A percentile compares a stretch with the other conserved stretches of the same genome.
These are phyloP conservation scores for Colostygia pectinataria DNA, from an alignment of 2,888 invertebrate species.

Conservation along the genomic window DNA sequence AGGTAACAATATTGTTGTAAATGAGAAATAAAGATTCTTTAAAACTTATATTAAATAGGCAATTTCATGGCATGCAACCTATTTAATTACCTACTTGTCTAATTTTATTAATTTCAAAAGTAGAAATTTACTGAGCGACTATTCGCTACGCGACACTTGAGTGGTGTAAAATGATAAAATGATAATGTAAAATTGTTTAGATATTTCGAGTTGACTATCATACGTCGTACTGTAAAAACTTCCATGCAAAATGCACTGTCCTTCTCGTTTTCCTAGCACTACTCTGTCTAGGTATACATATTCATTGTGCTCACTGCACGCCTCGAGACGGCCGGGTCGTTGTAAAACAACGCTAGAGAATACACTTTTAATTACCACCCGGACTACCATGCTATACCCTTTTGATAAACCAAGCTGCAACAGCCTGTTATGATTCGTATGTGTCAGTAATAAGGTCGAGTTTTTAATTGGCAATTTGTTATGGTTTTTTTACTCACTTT, in stretches of 20 bases:
- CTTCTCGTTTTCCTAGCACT: constrained; percentile 45
- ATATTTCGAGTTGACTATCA: too few species aligned
- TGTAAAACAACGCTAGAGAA: constrained; percentile 63
- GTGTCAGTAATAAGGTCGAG: constrained; percentile 34
- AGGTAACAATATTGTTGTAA: too few species aligned
- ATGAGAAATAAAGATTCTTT: too few species aligned
- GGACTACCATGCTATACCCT: constrained; percentile 56
- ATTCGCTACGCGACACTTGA: too few species aligned
- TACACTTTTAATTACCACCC: constrained; percentile 64
- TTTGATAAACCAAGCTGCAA: constrained; percentile 47
- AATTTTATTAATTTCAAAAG: too few species aligned
- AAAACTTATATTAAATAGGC: too few species aligned
- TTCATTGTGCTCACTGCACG: constrained; percentile 51
- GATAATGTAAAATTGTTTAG: too few species aligned
- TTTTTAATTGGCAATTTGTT: constrained; percentile 19
- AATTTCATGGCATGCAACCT: too few species aligned
- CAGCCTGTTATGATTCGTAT: constrained; percentile 47
- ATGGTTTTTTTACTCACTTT: constrained; percentile 37
- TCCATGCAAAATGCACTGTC: constrained; percentile 43
- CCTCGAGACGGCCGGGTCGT: constrained; percentile 55
- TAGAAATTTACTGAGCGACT: too few species aligned
- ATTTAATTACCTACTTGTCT: too few species aligned
- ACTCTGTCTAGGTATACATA: constrained; percentile 48
- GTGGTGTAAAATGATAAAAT: too few species aligned
- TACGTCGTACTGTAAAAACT: constrained; percentile 30